A percentile compares a stretch with the other conserved stretches of the same genome.
phyloP scores from a whole-genome alignment of 92 coral and sea anemone species.

The Virgularia gustaviana region DNA sequence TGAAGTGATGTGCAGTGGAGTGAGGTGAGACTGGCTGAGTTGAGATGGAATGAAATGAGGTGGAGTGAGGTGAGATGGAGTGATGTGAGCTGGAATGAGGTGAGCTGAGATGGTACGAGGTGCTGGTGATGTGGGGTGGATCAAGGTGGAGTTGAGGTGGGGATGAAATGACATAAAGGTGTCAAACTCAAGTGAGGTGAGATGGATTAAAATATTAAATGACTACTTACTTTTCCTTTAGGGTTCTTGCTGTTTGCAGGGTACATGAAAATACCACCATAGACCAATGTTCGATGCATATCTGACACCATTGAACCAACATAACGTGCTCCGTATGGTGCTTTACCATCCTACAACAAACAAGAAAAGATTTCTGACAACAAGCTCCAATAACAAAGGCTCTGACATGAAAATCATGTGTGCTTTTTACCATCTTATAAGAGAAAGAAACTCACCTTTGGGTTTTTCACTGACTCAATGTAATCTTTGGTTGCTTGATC shows the following conservation, averaged over 20 bases:
- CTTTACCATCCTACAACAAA: constrained; percentile 68
- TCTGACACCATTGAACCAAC: constrained; percentile 99
- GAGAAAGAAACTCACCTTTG: constrained; percentile 64
- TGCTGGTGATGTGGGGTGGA: no score
- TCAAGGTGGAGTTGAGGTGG: no score
- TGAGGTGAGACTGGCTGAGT: no score
- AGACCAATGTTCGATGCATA: constrained; percentile 91
- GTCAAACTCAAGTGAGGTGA: not conserved
- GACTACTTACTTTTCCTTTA: constrained; percentile 72
- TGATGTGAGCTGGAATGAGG: no score
- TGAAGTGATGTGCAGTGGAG: no score
- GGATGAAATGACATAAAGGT: no score
- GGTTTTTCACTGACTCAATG: constrained; percentile 76
- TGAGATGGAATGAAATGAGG: no score
- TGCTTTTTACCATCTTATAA: no score
- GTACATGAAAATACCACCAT: constrained; percentile 99
- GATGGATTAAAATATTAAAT: not conserved
- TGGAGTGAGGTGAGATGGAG: no score
- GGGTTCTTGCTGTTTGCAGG: constrained; percentile 91
- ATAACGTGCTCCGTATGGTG: constrained; percentile 94
- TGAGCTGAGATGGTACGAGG: no score
- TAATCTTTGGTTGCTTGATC: constrained; percentile 80
- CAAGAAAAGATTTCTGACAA: not conserved
- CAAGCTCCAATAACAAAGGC: not conserved
- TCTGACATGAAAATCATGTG: not conserved